Percentiles rank a stretch among this genome's conserved stretches.
Evolutionary conservation across 64 coral and sea anemone genomes (phyloP).

Genomic region (Anthopleura sola): DNA sequence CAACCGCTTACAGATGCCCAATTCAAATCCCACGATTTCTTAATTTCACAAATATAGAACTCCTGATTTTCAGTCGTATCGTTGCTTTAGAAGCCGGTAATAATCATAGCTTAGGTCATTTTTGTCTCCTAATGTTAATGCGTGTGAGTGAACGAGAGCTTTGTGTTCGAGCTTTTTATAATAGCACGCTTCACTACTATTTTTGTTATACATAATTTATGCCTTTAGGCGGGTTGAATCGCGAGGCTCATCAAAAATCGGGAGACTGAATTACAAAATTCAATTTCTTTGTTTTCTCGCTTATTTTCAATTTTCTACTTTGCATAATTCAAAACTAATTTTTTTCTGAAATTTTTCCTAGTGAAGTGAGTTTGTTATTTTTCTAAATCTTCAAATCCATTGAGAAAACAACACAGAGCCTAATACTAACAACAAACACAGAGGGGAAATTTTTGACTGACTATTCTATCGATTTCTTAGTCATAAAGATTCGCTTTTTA

Average conservation of each 20-base stretch:
- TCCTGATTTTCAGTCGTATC: background rate
- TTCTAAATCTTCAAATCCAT: background rate
- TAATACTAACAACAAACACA: background rate
- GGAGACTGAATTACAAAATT: conserved; percentile 4
- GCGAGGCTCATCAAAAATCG: conserved; percentile 4
- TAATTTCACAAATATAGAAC: background rate
- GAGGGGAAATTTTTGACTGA: background rate
- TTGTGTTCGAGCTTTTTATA: background rate
- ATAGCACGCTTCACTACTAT: background rate
- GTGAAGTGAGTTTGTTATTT: background rate
- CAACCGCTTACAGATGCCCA: conserved; percentile 9
- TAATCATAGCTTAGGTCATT: background rate
- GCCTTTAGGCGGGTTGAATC: conserved; percentile 16
- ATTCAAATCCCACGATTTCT: background rate
- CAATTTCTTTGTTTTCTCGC: background rate
- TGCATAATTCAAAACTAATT: background rate
- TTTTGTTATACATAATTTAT: conserved; percentile 27
- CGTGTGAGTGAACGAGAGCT: background rate
- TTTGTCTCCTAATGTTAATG: background rate
- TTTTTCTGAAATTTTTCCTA: background rate
- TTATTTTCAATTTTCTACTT: background rate
- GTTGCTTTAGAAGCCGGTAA: background rate
- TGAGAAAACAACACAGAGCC: background rate
- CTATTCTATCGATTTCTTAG: background rate
- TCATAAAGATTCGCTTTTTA: background rate